Evolutionary conservation across 2,888 invertebrate species (phyloP).

Genomic region (Drosophila nigritarsus): DNA sequence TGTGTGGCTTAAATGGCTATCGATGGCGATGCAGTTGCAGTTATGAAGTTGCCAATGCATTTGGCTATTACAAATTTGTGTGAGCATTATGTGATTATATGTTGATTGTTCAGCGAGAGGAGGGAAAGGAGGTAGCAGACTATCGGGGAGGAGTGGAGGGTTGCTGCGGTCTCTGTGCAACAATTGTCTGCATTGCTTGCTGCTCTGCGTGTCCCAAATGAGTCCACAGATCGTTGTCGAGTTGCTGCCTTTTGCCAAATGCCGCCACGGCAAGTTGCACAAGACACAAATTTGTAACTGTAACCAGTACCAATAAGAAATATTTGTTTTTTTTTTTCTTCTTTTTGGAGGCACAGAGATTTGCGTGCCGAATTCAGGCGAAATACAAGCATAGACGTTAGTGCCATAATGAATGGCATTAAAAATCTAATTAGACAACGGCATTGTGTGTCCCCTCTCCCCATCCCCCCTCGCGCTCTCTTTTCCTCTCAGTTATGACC

Average conservation of each 20-base stretch:
- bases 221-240: slow-evolving; percentile 22
- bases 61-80: slow-evolving; percentile 41
- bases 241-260: slow-evolving; percentile 42
- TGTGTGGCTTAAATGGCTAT: slow-evolving; percentile 68
- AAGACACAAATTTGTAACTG: slow-evolving; percentile 37
- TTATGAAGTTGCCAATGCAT: slow-evolving; percentile 33
- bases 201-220: slow-evolving; percentile 48
- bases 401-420: slow-evolving; percentile 58
- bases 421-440: slow-evolving; percentile 72
- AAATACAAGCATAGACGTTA: background rate
- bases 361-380: slow-evolving; percentile 47
- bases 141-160: no score
- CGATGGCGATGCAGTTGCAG: slow-evolving; percentile 47
- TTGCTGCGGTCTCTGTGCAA: slow-evolving; percentile 12
- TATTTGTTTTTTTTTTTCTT: background rate
- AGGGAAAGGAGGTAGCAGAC: background rate
- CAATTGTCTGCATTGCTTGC: slow-evolving; percentile 46
- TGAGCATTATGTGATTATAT: slow-evolving; percentile 56
- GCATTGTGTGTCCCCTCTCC: slow-evolving; percentile 34
- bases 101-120: slow-evolving; percentile 11
- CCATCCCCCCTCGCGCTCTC: background rate
- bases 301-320: slow-evolving; percentile 21
- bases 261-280: slow-evolving; percentile 53
- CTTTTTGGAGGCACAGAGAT: slow-evolving; percentile 14
- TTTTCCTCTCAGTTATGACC: slow-evolving; percentile 36